Evolutionary conservation across 1,140 invertebrate species (phyloP), one percentile per base, ranked within the genome.

Genomic region (Acromyrmex heyeri): DNA sequence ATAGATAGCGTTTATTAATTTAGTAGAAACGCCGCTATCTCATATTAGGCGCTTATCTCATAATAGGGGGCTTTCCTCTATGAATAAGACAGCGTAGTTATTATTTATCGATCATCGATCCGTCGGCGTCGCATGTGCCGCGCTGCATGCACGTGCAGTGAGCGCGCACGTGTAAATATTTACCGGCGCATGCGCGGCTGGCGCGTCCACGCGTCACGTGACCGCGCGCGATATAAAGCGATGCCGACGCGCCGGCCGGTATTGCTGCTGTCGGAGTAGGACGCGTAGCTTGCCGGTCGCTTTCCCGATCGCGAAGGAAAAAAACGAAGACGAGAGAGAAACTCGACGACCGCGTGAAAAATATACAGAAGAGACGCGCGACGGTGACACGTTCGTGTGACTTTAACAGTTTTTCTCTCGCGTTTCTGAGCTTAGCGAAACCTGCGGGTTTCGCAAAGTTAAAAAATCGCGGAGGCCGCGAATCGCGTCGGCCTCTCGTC

Each of bases 101-200:
- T 44, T 72, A 55, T 16, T 59, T 53, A 34, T 70, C 62, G 30
- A 86, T 53, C 50, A 70, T 44, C 50, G 24, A 59, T 79, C 61
- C 30, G 18, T 64, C 53, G 27, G 12, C 18, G 8, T 38, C 38
- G 55, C 55, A 27, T 72, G 34, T 50, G 18, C 44, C 44, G 38
- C 86, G 73, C 69, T 7, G 5, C 6, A 14, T 59, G 24, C 88
- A 90, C 88, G 88, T 89, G 87, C 55, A 55, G 53, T 10, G 65
- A 16, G 8, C 44, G 65, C 90, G 92, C 92, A 93, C 93, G 93
- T 94, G 94, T 94, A 94, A 94, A 95, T 93, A 94, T 94, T 93
- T 93, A 93, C 89, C 16, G 55, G 91, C 94, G 94, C 94, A 92
- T 92, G 94, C 95, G 94, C 93, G 65, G 12, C 53, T 72, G 27